phyloP scores from a whole-genome alignment of 2,113 vertebrate genomes.

The Stercorarius parasiticus region DNA sequence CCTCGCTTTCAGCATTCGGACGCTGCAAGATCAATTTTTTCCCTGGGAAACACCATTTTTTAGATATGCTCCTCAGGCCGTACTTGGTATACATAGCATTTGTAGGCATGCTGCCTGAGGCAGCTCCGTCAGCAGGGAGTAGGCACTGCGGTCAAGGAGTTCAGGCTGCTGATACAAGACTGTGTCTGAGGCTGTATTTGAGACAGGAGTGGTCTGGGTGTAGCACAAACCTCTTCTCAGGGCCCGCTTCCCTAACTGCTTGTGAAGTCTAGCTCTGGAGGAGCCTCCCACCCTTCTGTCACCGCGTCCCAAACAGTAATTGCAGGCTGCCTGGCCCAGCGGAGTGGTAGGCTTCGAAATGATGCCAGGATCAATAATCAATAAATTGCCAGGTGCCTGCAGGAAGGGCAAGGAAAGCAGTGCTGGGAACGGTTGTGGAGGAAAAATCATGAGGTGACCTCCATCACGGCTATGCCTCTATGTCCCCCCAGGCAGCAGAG shows the following conservation, averaged over 20 bases:
- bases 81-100: accelerated
- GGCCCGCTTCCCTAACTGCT: background rate
- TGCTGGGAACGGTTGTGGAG: background rate
- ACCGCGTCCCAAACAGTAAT: background rate
- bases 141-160: background rate
- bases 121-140: background rate
- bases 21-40: background rate
- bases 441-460: background rate
- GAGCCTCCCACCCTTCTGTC: background rate
- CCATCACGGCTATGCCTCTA: background rate
- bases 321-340: background rate
- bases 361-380: background rate
- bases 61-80: background rate
- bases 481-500: background rate
- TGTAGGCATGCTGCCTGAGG: accelerated
- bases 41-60: background rate
- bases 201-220: background rate
- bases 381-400: background rate
- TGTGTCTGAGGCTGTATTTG: background rate
- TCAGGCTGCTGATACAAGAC: background rate
- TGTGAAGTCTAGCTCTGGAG: background rate
- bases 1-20: background rate
- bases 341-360: background rate
- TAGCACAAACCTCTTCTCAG: background rate
- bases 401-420: background rate